Conservation (phyloP, 2,797 vertebrate species). For the Leucoraja ocellata region DNA sequence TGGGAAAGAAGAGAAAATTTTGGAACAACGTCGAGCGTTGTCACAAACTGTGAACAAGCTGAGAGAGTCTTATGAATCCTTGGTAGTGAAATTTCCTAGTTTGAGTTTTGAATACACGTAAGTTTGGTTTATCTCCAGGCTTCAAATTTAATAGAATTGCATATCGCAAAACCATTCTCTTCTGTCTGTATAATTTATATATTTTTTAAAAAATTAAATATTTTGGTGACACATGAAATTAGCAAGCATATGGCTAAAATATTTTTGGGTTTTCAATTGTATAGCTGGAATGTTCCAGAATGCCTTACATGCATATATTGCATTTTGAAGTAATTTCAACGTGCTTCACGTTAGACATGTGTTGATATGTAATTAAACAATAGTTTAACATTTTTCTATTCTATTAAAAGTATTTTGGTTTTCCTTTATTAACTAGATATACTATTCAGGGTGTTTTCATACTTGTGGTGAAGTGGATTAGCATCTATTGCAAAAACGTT, state of each 20-base stretch:
- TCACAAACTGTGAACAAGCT: slow-evolving; percentile 60
- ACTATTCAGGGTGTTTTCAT: not conserved
- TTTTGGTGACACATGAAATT: not conserved
- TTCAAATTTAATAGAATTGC: not conserved
- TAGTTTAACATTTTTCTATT: not conserved
- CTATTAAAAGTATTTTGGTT: not conserved
- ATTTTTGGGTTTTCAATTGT: not conserved
- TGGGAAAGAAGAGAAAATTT: slow-evolving; percentile 69
- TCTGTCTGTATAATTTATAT: not conserved
- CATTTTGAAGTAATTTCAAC: not conserved
- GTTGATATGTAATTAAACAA: not conserved
- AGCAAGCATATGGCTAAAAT: not conserved
- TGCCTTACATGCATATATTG: too few relatives aligned
- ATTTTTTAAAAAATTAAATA: not conserved
- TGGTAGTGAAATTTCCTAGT: slow-evolving; percentile 74
- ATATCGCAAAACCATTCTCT: not conserved
- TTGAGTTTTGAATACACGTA: slow-evolving; percentile 86
- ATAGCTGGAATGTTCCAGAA: not conserved
- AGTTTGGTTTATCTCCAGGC: slow-evolving; percentile 41
- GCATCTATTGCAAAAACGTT: not conserved
- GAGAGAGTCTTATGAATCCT: slow-evolving; percentile 69
- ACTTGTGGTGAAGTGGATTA: not conserved
- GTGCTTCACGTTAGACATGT: not conserved
- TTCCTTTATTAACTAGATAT: not conserved
- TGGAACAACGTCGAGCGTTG: slow-evolving; percentile 66